These are phyloP conservation scores for Microtus pennsylvanicus DNA, from an alignment of 2,113 vertebrate species.

Conservation along the genomic window DNA sequence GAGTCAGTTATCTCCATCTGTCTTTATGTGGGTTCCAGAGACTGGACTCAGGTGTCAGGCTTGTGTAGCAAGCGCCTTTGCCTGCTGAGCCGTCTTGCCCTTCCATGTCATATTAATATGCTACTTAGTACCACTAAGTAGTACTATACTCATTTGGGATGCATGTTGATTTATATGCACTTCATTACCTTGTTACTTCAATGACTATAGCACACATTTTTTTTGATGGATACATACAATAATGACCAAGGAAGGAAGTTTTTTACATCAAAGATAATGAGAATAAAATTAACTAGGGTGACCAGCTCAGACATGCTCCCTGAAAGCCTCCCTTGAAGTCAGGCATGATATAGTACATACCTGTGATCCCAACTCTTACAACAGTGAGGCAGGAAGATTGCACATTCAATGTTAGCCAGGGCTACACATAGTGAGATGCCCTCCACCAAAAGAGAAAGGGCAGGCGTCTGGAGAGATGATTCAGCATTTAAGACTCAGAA, in stretches of 20 bases:
- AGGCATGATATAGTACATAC: not conserved
- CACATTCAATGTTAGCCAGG: not conserved
- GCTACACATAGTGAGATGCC: not conserved
- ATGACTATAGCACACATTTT: not conserved
- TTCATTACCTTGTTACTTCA: not conserved
- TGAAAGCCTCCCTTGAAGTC: not conserved
- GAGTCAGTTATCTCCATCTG: not conserved
- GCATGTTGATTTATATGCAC: not conserved
- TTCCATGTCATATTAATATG: not conserved
- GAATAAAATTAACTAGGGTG: constrained; percentile 9
- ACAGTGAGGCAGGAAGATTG: not conserved
- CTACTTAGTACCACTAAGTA: not conserved
- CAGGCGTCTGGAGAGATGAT: not conserved
- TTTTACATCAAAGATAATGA: constrained; percentile 1
- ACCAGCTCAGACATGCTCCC: not conserved
- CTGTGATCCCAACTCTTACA: not conserved
- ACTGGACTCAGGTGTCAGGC: not conserved
- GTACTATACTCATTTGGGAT: not conserved
- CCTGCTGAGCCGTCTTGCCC: not conserved
- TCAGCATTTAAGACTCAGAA: not conserved
- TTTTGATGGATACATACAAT: not conserved
- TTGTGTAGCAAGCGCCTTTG: not conserved
- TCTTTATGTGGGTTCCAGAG: not conserved
- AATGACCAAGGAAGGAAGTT: not conserved
- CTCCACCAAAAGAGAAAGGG: not conserved